Evolutionary conservation across 1,140 invertebrate genomes (phyloP).

Genomic region (Eriosoma lanigerum): DNA sequence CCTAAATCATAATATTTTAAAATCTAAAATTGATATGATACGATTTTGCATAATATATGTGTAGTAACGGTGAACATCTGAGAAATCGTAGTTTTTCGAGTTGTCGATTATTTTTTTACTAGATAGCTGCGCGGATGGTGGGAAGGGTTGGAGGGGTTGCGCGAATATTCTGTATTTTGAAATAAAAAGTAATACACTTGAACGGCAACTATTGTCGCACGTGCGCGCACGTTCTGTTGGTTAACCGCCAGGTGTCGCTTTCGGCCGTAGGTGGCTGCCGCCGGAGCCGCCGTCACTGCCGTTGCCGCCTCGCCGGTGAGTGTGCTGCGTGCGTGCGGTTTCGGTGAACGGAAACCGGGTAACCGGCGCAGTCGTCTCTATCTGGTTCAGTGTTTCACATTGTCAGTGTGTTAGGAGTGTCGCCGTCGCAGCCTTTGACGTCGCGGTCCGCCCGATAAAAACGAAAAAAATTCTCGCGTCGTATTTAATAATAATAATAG

Average conservation of each 20-base stretch:
- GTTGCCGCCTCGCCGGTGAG: neutral
- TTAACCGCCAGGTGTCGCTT: constrained; percentile 44
- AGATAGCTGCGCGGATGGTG: no score
- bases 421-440: neutral
- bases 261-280: neutral
- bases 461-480: neutral
- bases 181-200: no score
- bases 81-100: no score
- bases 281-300: constrained; percentile 2
- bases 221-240: constrained; percentile 4
- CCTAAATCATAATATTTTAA: no score
- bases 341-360: constrained; percentile 38
- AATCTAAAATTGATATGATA: no score
- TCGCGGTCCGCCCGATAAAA: constrained; percentile 10
- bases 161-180: no score
- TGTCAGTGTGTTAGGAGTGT: constrained; percentile 49
- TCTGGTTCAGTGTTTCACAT: constrained; percentile 45
- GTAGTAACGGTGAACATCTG: no score
- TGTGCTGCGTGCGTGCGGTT: constrained; percentile 33
- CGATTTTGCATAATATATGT: no score
- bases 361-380: constrained; percentile 45
- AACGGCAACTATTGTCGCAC: neutral
- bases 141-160: no score
- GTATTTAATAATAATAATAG: no score
- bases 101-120: no score